Percentiles rank a stretch among this genome's conserved stretches.
These are phyloP conservation scores for Acleris literana DNA, from an alignment of 2,888 invertebrate genomes.

Conservation along the genomic window DNA sequence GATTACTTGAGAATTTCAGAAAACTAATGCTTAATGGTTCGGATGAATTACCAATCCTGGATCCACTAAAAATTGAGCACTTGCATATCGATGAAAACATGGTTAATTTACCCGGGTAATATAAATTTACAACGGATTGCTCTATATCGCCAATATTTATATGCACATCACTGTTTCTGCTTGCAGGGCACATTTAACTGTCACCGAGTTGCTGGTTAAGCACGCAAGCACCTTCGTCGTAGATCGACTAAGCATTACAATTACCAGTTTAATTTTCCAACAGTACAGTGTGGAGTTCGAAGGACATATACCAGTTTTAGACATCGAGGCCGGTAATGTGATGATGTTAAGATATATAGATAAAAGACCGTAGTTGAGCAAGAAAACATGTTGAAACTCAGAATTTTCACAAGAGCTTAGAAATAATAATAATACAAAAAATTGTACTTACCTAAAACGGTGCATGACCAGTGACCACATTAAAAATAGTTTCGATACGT, in stretches of 20 bases:
- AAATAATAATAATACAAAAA: no score
- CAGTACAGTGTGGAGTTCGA: slow-evolving; percentile 49
- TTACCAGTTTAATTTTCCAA: slow-evolving; percentile 40
- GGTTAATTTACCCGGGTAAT: slow-evolving; percentile 56
- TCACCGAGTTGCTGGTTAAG: slow-evolving; percentile 40
- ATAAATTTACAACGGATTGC: no score
- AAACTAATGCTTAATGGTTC: slow-evolving; percentile 53
- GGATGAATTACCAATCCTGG: slow-evolving; percentile 58
- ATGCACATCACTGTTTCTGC: neutral
- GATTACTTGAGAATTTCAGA: slow-evolving; percentile 49
- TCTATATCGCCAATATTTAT: no score
- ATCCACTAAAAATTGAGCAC: slow-evolving; percentile 53
- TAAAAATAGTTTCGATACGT: no score
- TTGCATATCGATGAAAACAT: slow-evolving; percentile 50
- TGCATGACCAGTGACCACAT: no score
- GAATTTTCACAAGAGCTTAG: no score
- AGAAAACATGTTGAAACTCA: no score
- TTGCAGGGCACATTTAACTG: slow-evolving; percentile 46
- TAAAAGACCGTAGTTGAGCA: no score
- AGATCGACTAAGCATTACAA: slow-evolving; percentile 46
- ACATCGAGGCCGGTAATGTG: slow-evolving; percentile 47
- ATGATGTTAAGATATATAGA: no score
- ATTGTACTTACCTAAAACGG: no score
- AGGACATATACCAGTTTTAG: slow-evolving; percentile 50
- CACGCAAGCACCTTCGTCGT: slow-evolving; percentile 56